These are phyloP conservation scores for Hydrozoanthus gracilis DNA, from an alignment of 92 coral and sea anemone genomes.

Conservation along the genomic window DNA sequence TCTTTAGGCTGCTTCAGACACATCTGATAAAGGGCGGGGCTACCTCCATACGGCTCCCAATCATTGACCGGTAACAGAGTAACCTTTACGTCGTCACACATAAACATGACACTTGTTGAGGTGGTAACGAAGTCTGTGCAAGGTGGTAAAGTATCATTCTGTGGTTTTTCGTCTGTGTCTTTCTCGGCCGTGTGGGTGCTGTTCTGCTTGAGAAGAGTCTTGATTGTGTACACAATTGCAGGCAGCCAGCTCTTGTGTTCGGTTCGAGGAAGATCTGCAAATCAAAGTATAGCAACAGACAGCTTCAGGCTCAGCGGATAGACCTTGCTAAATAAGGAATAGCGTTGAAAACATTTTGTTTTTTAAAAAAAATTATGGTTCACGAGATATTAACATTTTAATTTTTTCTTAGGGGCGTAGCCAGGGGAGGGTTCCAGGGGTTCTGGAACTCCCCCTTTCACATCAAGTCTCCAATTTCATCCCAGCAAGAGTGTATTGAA, in stretches of 20 bases:
- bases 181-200: constrained; percentile 44
- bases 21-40: constrained; percentile 85
- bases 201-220: constrained; percentile 88
- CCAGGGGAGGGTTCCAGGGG: no score
- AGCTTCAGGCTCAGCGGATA: no score
- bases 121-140: constrained; percentile 92
- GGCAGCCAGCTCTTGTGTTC: constrained; percentile 97
- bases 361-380: no score
- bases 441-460: no score
- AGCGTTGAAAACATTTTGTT: no score
- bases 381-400: no score
- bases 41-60: constrained; percentile 96
- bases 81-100: constrained; percentile 83
- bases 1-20: constrained; percentile 80
- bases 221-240: constrained; percentile 88
- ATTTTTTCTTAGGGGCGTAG: no score
- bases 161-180: constrained; percentile 43
- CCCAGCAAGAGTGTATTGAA: no score
- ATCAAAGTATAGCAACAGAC: no score
- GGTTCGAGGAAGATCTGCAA: constrained; percentile 91
- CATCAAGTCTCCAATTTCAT: no score
- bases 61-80: constrained; percentile 85
- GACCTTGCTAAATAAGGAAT: no score
- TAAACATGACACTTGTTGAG: constrained; percentile 77
- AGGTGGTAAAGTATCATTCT: constrained; percentile 65